Conservation (phyloP, 2,797 vertebrate species). For the Hemibagrus guttatus region DNA sequence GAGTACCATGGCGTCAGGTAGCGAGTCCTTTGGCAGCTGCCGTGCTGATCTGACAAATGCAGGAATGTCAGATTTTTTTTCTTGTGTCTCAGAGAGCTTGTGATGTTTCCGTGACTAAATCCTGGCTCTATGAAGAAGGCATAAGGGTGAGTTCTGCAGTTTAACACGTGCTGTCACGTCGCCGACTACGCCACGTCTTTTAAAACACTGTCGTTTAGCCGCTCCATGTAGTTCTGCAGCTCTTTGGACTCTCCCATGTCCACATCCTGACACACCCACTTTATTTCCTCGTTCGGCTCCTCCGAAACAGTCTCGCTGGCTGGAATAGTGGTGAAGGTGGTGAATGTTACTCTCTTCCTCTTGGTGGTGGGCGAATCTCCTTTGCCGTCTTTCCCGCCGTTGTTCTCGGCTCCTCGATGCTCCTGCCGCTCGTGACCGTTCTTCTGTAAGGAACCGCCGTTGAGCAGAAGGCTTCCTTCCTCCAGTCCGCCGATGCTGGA, state of each 20-base stretch:
- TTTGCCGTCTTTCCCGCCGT: constrained; percentile 75
- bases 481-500: constrained; percentile 76
- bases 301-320: constrained; percentile 79
- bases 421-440: constrained; percentile 80
- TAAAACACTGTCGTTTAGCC: constrained; percentile 80
- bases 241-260: constrained; percentile 82
- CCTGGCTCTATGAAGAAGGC: constrained; percentile 66
- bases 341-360: constrained; percentile 93
- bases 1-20: constrained; percentile 52
- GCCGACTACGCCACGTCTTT: constrained; percentile 72
- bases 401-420: constrained; percentile 70
- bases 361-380: constrained; percentile 86
- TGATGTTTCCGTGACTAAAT: constrained; percentile 12
- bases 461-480: constrained; percentile 83
- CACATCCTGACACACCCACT: constrained; percentile 90
- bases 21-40: constrained; percentile 71
- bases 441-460: constrained; percentile 78
- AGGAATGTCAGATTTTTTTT: constrained; percentile 32
- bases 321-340: constrained; percentile 88
- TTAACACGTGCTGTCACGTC: background rate
- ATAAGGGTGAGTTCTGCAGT: constrained; percentile 75
- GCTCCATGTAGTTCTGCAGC: constrained; percentile 85
- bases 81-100: constrained; percentile 34
- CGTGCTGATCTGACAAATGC: constrained; percentile 58
- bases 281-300: constrained; percentile 82